Conservation (phyloP, 1,140 invertebrate genomes). For the Papilio xuthus region DNA sequence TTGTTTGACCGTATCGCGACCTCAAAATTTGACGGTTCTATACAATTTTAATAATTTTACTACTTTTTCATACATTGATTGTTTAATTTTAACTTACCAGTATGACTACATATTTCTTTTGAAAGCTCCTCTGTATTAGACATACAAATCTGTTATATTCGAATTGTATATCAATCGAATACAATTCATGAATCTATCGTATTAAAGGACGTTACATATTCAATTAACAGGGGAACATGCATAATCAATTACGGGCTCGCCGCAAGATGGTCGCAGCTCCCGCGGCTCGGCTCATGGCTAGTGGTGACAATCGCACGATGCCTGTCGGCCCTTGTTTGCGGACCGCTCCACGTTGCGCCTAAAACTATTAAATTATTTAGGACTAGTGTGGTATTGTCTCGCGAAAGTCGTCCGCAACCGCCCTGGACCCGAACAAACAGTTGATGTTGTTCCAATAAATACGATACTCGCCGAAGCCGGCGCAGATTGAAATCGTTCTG, state of each 20-base stretch:
- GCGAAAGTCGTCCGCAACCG: conserved; percentile 52
- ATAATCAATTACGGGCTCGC: conserved; percentile 21
- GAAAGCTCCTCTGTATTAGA: background rate
- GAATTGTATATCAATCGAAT: background rate
- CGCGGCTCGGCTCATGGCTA: background rate
- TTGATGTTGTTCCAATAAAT: conserved; percentile 68
- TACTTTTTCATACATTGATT: background rate
- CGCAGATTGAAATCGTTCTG: conserved; percentile 29
- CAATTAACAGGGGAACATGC: background rate
- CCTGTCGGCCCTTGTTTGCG: conserved; percentile 54
- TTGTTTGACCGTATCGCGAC: background rate
- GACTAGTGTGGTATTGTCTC: conserved; percentile 70
- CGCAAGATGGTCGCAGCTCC: conserved; percentile 24
- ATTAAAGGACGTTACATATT: conserved; percentile 5
- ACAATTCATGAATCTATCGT: background rate
- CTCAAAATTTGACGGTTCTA: background rate
- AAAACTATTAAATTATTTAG: conserved; percentile 78
- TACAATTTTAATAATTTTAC: background rate
- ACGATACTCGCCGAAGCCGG: conserved; percentile 11
- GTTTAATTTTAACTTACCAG: too few relatives aligned
- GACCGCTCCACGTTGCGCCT: conserved; percentile 53
- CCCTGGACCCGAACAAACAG: conserved; percentile 69
- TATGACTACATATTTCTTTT: background rate
- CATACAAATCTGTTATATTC: background rate
- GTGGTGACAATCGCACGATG: conserved; percentile 19